Conservation (phyloP, 2,797 vertebrate genomes). For the Pseudochirops cupreus region DNA sequence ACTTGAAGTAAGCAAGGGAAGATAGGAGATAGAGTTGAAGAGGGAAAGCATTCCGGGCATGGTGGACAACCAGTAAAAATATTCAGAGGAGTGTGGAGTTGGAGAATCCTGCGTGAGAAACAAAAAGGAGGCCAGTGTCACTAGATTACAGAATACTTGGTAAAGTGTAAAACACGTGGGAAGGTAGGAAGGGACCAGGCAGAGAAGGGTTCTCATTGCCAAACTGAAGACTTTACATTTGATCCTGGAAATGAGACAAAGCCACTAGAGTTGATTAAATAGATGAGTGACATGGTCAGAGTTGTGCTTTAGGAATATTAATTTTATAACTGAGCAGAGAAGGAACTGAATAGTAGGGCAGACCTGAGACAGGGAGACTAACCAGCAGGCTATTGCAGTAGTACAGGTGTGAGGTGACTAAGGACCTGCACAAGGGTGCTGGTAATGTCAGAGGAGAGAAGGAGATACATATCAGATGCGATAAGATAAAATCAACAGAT, state of each 20-base stretch:
- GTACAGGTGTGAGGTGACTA: background rate
- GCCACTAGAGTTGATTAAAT: background rate
- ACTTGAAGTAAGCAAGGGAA: background rate
- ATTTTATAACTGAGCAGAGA: background rate
- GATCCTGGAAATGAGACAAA: background rate
- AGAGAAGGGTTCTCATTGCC: background rate
- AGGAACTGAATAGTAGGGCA: background rate
- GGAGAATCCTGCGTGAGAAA: background rate
- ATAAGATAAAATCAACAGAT: background rate
- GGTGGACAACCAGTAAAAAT: background rate
- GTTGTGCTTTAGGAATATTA: background rate
- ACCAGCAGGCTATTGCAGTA: background rate
- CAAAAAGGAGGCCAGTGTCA: background rate
- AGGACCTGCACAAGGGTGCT: background rate
- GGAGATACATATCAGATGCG: background rate
- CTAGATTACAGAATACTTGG: background rate
- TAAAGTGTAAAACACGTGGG: background rate
- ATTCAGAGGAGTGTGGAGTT: background rate
- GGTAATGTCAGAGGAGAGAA: background rate
- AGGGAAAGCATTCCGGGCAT: background rate
- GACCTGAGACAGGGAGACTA: background rate
- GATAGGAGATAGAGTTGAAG: background rate
- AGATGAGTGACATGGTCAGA: background rate
- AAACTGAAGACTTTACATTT: background rate
- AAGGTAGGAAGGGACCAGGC: background rate